Base-by-base conservation (phyloP, 2,113 vertebrate species). In the Saiga tatarica region DNA sequence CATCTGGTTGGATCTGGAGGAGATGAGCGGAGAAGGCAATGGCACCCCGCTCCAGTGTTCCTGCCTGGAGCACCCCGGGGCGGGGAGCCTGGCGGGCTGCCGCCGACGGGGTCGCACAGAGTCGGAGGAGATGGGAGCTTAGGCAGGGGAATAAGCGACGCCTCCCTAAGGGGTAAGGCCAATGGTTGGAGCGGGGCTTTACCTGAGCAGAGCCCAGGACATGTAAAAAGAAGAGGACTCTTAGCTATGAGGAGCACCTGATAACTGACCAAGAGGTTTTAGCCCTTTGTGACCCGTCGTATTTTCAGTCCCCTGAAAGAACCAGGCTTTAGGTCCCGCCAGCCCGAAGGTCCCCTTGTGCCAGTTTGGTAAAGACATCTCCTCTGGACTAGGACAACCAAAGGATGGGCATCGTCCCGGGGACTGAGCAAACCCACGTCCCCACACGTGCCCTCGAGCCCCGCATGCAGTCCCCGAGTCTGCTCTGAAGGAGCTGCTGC, bases 401-500 rank as follows among this genome's bases (percentile, higher is more conserved):
- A 25, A 11, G 9, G 4, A 23, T 13, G 78, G 47, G 7, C 25
- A 13, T 82, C 15, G 62, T 6, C 0, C 1, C 28, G n/a, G 85
- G 23, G 36, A 19, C 0, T 45, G 53, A 16, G 21, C 25, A n/a
- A 57, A 4, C 47, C 78, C 78, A 52, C 16, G 23, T 74, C 23
- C 21, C 57, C 50, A 2, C 2, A 26, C 3, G 2, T 36, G 78
- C 21, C 28, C 3, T 13, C n/a, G 33, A 67, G 55, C 10, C 3
- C 33, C 30, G 4, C 2, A 3, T 3, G 6, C 53, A 28, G 3
- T 12, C 9, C 17, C 28, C 13, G 3, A 2, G 2, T 82, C 36
- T 3, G 26, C 33, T 30, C 47, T 2, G 47, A 17, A 1, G 5
- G 39, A 0, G 0, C 17, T 1, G 1, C 39, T 47, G 33, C 57